Conservation (phyloP, 2,888 invertebrate species). For the Vanessa cardui region DNA sequence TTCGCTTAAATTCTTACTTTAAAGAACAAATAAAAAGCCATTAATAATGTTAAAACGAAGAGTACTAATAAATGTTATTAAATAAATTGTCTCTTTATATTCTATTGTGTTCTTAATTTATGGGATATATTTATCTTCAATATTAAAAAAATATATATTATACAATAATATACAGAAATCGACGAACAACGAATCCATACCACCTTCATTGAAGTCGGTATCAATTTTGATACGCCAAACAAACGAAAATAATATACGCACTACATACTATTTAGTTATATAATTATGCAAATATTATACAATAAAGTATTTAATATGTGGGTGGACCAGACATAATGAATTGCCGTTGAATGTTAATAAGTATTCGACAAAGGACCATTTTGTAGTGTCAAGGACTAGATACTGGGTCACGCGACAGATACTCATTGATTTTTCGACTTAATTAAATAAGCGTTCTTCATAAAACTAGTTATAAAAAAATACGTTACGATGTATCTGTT, state of each 20-base stretch:
- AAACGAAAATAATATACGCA: not conserved
- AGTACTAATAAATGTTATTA: too few species aligned
- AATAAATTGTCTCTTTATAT: too few species aligned
- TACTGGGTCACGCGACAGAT: slow-evolving; percentile 27
- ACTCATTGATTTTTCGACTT: slow-evolving; percentile 24
- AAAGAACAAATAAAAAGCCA: too few species aligned
- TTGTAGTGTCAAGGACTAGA: slow-evolving; percentile 34
- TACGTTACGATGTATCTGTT: not conserved
- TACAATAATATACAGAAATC: too few species aligned
- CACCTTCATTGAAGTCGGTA: too few species aligned
- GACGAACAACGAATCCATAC: too few species aligned
- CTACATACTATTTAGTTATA: not conserved
- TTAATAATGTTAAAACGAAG: too few species aligned
- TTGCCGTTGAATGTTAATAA: slow-evolving; percentile 34
- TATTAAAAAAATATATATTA: too few species aligned
- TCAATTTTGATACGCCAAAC: too few species aligned
- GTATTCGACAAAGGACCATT: slow-evolving; percentile 31
- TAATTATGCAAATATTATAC: slow-evolving; percentile 1
- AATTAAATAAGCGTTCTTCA: not conserved
- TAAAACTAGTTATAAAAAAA: not conserved
- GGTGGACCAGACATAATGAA: slow-evolving; percentile 32
- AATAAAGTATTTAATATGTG: slow-evolving; percentile 27
- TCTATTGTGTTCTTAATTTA: too few species aligned
- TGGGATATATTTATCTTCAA: too few species aligned
- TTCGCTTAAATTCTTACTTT: too few species aligned